phyloP scores from a whole-genome alignment of 2,113 vertebrate genomes.

The Cynoglossus semilaevis region DNA sequence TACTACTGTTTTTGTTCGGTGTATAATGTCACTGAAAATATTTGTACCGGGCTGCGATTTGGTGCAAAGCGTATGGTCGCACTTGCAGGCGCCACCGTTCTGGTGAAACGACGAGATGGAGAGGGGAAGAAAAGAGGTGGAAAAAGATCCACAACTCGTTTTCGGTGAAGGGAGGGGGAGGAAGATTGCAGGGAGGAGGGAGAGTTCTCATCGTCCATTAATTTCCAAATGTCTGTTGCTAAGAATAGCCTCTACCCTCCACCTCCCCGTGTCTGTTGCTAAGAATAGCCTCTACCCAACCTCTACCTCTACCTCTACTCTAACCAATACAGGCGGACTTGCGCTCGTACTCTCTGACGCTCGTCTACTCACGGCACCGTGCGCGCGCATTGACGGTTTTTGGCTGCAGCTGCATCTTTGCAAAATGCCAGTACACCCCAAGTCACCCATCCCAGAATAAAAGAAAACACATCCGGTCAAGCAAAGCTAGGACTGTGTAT shows the following conservation, averaged over 20 bases:
- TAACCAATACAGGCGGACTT: constrained; percentile 46
- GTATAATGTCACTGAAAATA: constrained; percentile 13
- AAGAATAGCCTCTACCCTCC: constrained; percentile 68
- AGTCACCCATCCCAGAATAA: not conserved
- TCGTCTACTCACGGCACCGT: constrained; percentile 32
- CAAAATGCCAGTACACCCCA: constrained; percentile 18
- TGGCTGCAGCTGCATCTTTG: constrained; percentile 57
- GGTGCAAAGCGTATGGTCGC: constrained; percentile 39
- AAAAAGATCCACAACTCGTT: constrained; percentile 48
- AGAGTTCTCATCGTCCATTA: constrained; percentile 72
- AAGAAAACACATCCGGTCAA: constrained; percentile 14
- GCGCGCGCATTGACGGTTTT: constrained; percentile 53
- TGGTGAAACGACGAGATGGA: constrained; percentile 17
- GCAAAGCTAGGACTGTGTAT: not conserved
- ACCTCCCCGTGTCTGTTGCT: constrained; percentile 71
- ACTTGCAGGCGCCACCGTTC: constrained; percentile 42
- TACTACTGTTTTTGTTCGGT: not conserved
- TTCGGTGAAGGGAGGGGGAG: constrained; percentile 25
- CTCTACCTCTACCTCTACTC: constrained; percentile 66
- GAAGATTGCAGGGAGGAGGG: constrained; percentile 39
- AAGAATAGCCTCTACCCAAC: constrained; percentile 69
- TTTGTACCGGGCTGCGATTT: constrained; percentile 16
- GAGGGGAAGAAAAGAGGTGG: constrained; percentile 10
- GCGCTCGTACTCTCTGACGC: constrained; percentile 27
- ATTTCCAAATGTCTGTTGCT: constrained; percentile 77